Evolutionary conservation across 2,113 vertebrate species (phyloP).

Genomic region (Gavialis gangeticus): DNA sequence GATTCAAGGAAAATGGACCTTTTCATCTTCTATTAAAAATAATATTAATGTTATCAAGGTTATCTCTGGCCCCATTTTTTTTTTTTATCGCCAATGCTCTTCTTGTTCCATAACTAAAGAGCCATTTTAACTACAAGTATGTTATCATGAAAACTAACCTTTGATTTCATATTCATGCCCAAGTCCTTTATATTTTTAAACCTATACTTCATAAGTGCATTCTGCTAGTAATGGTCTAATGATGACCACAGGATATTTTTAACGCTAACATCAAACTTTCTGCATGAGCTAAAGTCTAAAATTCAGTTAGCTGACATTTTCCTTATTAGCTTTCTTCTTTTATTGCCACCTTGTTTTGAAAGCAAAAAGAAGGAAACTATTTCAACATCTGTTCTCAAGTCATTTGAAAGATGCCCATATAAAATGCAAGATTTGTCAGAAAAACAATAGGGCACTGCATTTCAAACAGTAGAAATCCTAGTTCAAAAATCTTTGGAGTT

Average conservation of each 20-base stretch:
- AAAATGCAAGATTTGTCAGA: neutral
- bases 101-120: neutral
- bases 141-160: neutral
- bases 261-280: neutral
- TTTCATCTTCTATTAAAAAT: neutral
- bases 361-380: neutral
- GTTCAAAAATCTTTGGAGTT: neutral
- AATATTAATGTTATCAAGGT: neutral
- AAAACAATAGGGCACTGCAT: neutral
- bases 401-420: neutral
- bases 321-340: neutral
- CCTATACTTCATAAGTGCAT: neutral
- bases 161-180: neutral
- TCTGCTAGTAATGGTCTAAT: neutral
- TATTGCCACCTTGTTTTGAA: accelerated
- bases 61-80: neutral
- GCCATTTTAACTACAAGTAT: neutral
- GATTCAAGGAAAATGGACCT: neutral
- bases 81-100: neutral
- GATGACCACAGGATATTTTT: neutral
- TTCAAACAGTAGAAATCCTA: neutral
- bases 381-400: neutral
- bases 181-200: neutral
- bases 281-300: neutral
- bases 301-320: neutral